These are phyloP conservation scores for Ptychobarbus kaznakovi DNA, from an alignment of 2,797 vertebrate genomes.

Conservation along the genomic window DNA sequence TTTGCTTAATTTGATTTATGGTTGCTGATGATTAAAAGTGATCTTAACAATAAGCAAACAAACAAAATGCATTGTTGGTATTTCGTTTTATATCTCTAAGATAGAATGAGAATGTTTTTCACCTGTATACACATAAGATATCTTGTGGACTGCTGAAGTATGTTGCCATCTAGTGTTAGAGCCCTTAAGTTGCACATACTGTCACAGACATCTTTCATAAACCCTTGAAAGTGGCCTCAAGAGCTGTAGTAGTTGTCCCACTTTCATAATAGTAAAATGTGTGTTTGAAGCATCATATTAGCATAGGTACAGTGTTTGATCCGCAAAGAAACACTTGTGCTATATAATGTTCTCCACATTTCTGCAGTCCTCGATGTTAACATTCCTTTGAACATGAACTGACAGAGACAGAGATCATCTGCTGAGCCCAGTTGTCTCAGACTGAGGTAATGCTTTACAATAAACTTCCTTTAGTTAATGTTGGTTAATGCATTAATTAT, in stretches of 20 bases:
- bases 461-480: not conserved
- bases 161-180: conserved; percentile 22
- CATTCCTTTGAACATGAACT: not conserved
- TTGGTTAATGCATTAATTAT: not conserved
- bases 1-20: not conserved
- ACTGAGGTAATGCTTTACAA: not conserved
- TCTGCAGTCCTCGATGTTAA: not conserved
- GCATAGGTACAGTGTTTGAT: not conserved
- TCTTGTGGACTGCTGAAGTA: not conserved
- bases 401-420: not conserved
- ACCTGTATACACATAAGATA: not conserved
- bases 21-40: not conserved
- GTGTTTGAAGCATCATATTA: not conserved
- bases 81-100: not conserved
- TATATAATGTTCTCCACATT: not conserved
- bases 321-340: not conserved
- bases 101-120: not conserved
- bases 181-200: not conserved
- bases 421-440: not conserved
- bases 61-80: no score
- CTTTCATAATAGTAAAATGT: not conserved
- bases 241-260: not conserved
- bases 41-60: not conserved
- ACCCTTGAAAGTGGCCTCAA: not conserved
- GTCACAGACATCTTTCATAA: not conserved